Evolutionary conservation across 2,888 invertebrate species (phyloP), one percentile per base, ranked within the genome.

Genomic region (Venustoraphidia nigricollis): DNA sequence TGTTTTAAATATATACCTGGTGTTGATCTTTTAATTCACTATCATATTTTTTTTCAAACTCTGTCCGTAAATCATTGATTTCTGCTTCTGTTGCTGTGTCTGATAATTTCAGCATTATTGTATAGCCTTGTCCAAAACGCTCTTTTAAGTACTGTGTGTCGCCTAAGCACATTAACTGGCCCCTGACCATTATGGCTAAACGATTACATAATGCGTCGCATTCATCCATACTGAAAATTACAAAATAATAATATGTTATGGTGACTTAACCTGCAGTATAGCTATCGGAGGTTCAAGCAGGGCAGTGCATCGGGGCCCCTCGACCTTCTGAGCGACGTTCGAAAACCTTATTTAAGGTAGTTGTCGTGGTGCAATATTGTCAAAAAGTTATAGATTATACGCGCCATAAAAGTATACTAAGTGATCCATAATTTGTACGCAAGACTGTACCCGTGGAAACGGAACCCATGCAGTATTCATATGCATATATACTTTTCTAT

Each of bases 151-250:
- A 79, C 54, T 84, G 83, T 50, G 83, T 79, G 3, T 83, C 80
- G 42, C 86, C 87, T 41, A 84, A 69, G 55, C 82, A 84, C 58
- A 78, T 74, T 60, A 88, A 81, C 54, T 75, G 71, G 0, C 88
- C 89, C 59, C 81, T 80, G 46, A 86, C 87, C 87, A 89, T 88
- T 51, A 89, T 82, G 38, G 83, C 84, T 56, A 89, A 66, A 8
- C 87, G 73, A 47, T 66, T 60, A 48, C 88, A 89, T 38, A 89
- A 69, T 35, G 83, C 84, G 67, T 89, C 87, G 65, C 87, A 87
- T 65, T 89, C 88, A 64, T 84, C 83, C 85, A 89, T 87, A 63
- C 84, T 86, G 67, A 34, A 49, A 54, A 41, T 45, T 11, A 41
- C 2, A 52, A 44, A 44, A 37, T 41, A 9, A 11, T n/a, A 9